These are phyloP conservation scores for Pseudorectes ferrugineus DNA, from an alignment of 2,113 vertebrate genomes.

Conservation along the genomic window DNA sequence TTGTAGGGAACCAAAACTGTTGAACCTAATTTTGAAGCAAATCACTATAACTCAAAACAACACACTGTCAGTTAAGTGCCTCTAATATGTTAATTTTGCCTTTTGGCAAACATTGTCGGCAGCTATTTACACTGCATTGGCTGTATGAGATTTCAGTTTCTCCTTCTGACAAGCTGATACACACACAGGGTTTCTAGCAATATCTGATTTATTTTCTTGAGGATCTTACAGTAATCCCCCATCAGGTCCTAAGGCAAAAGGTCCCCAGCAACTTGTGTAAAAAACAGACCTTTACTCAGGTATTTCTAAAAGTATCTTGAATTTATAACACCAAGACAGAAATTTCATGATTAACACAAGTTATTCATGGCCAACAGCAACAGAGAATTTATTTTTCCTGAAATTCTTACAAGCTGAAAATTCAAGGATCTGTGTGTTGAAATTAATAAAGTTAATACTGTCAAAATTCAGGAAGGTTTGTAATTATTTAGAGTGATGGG, in stretches of 20 bases:
- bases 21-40: not conserved
- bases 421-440: not conserved
- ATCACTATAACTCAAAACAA: not conserved
- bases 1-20: not conserved
- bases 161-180: not conserved
- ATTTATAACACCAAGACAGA: not conserved
- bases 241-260: not conserved
- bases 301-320: not conserved
- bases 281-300: not conserved
- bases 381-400: not conserved
- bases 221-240: not conserved
- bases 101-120: not conserved
- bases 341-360: not conserved
- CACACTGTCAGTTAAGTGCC: not conserved
- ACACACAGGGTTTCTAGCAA: not conserved
- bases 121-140: not conserved
- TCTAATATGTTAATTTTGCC: not conserved
- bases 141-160: not conserved
- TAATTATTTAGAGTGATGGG: not conserved
- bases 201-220: not conserved
- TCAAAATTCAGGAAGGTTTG: not conserved
- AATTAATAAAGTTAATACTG: not conserved
- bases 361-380: not conserved
- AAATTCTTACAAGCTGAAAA: not conserved
- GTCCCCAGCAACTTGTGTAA: not conserved